phyloP scores from a whole-genome alignment of 2,888 invertebrate species.

The Exocentrus adspersus region DNA sequence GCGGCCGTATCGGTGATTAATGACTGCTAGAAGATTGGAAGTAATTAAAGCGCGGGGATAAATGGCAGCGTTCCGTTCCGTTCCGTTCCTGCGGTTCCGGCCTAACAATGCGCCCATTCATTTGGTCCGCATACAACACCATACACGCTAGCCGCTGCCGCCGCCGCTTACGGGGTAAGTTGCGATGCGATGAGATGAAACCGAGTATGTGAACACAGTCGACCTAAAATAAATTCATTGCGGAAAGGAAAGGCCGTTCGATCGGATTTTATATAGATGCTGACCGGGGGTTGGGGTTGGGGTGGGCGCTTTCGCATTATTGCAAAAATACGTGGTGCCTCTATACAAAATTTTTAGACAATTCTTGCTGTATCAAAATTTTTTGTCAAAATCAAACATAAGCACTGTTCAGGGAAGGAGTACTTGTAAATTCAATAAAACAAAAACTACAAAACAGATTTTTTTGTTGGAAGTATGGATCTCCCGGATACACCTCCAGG shows the following conservation, averaged over 20 bases:
- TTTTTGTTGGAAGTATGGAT: no score
- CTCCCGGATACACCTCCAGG: no score
- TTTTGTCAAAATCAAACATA: no score
- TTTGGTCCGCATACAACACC: constrained; percentile 51
- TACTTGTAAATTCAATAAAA: no score
- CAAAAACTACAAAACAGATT: no score
- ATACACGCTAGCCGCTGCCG: constrained; percentile 41
- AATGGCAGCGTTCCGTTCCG: constrained; percentile 63
- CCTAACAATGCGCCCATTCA: constrained; percentile 60
- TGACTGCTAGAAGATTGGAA: constrained; percentile 65
- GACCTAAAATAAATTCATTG: constrained; percentile 27
- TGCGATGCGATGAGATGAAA: constrained; percentile 33
- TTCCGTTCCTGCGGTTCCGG: constrained; percentile 64
- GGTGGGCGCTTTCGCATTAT: not conserved
- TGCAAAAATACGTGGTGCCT: not conserved
- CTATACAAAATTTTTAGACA: no score
- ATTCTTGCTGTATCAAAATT: no score
- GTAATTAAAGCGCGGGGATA: constrained; percentile 66
- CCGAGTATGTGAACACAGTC: constrained; percentile 23
- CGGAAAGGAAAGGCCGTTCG: constrained; percentile 19
- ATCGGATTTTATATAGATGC: not conserved
- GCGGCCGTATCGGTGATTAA: constrained; percentile 61
- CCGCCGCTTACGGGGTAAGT: constrained; percentile 33
- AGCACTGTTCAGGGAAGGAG: no score
- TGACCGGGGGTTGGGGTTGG: not conserved